Percentiles rank a stretch among this genome's conserved stretches.
These are phyloP conservation scores for Tenthredo mesomela DNA, from an alignment of 2,888 invertebrate species.

Conservation along the genomic window DNA sequence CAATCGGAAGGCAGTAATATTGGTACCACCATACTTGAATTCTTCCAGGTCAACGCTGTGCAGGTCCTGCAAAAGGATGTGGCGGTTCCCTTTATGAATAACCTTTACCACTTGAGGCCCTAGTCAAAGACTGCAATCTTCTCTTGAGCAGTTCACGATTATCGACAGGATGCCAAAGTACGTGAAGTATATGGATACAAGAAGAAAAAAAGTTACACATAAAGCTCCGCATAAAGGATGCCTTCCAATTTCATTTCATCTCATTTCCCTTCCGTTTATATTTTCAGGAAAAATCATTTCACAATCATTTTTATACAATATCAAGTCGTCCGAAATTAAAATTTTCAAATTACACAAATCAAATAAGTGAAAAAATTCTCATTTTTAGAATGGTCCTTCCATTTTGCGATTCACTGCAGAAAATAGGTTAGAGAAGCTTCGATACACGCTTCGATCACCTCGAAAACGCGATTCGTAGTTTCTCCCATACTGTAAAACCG, in stretches of 20 bases:
- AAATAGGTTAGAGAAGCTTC: no score
- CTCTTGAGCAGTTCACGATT: neutral
- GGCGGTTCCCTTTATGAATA: constrained; percentile 38
- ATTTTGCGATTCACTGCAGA: no score
- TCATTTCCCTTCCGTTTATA: no score
- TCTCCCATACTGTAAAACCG: no score
- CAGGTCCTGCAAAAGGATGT: constrained; percentile 84
- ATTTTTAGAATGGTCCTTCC: no score
- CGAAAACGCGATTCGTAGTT: no score
- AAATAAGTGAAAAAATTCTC: no score
- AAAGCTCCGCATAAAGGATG: neutral
- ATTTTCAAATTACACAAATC: neutral
- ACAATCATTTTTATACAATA: neutral
- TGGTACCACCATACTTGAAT: constrained; percentile 96
- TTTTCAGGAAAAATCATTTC: neutral
- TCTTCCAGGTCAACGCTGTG: constrained; percentile 95
- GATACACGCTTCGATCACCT: no score
- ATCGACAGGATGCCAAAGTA: constrained; percentile 12
- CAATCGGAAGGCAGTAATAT: constrained; percentile 95
- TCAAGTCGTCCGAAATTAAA: neutral
- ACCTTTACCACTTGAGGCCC: constrained; percentile 2
- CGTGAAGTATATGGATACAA: neutral
- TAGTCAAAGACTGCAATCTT: neutral
- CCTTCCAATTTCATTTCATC: no score
- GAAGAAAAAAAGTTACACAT: neutral